Base-by-base conservation (phyloP, 2,113 vertebrate species). In the Brachyhypopomus occidentalis region DNA sequence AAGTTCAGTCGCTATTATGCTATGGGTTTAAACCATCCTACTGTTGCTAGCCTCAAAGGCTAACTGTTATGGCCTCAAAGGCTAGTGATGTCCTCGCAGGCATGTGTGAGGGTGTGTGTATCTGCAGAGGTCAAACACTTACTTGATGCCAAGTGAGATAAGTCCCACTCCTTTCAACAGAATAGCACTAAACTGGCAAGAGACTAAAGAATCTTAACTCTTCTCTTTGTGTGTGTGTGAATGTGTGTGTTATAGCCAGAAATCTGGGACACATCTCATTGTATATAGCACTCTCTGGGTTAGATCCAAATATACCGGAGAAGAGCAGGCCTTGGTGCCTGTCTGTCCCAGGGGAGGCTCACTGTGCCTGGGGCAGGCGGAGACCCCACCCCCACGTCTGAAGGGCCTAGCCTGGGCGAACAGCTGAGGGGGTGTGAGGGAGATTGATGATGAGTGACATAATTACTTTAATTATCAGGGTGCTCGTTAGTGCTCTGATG, bases 261-360 rank as follows among this genome's bases (percentile, higher is more conserved):
- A 80, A 80, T 80, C 71, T 80, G 60, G 79, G 71, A 74, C 79
- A 80, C 14, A 66, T 66, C 27, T 63, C 60, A 41, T 30, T 66
- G 41, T 59, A 55, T n/a, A 74, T 4, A 74, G 66, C 41, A 25
- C 19, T 79, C 63, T 59, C 41, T 72, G 30, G 38, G 25, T 22
- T 71, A 45, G 59, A 17, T 71, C 34, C 52, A 63, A 20, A 55
- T 22, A 71, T 74, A 19, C 30, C 14, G 56, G 48, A 58, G 60
- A 17, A 48, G 48, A 20, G 7, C 34, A 74, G 52, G n/a, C 45
- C 12, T 41, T 73, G 58, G 27, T 25, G 6, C 56, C 52, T 45
- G 20, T 72, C 38, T n/a, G 25, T 45, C 78, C 41, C 59, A 17
- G 38, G 59, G 59, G 38, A 25, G 62, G 56, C 30, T 80, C 0